A percentile compares a stretch with the other conserved stretches of the same genome.
Conservation (phyloP, 2,797 vertebrate species). For the Manis javanica region DNA sequence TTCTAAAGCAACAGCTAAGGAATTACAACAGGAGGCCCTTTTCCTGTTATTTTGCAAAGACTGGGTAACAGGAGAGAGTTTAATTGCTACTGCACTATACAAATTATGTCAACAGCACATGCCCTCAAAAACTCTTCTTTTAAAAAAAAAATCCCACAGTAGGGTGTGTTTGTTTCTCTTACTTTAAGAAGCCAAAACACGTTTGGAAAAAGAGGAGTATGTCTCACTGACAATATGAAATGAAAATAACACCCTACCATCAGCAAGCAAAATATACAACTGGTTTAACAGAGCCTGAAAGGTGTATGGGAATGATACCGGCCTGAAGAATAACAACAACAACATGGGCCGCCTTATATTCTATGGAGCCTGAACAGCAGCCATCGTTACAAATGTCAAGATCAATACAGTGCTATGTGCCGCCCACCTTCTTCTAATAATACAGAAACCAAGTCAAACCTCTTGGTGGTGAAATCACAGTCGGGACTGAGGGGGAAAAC, state of each 20-base stretch:
- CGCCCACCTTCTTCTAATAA: background rate
- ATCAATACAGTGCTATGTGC: background rate
- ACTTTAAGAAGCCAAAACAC: background rate
- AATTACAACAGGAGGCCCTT: slow-evolving; percentile 54
- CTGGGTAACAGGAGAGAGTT: background rate
- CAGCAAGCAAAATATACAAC: background rate
- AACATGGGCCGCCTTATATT: slow-evolving; percentile 58
- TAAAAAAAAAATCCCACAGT: background rate
- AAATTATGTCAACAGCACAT: slow-evolving; percentile 29
- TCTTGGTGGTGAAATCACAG: background rate
- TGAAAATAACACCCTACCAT: background rate
- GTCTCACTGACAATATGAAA: background rate
- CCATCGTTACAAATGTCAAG: slow-evolving; percentile 74
- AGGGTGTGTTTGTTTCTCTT: background rate
- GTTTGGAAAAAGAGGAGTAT: background rate
- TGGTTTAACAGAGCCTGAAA: background rate
- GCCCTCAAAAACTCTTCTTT: background rate
- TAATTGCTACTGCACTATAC: background rate
- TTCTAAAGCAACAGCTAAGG: slow-evolving; percentile 49
- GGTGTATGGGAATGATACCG: background rate
- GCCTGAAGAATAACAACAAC: background rate
- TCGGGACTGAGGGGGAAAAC: background rate
- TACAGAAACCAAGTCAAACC: slow-evolving; percentile 6
- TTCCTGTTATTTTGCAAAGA: slow-evolving; percentile 69
- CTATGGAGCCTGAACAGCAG: slow-evolving; percentile 20